Percentiles rank a stretch among this genome's conserved stretches.
Evolutionary conservation across 2,113 vertebrate genomes (phyloP).

Genomic region (Rhea pennata): DNA sequence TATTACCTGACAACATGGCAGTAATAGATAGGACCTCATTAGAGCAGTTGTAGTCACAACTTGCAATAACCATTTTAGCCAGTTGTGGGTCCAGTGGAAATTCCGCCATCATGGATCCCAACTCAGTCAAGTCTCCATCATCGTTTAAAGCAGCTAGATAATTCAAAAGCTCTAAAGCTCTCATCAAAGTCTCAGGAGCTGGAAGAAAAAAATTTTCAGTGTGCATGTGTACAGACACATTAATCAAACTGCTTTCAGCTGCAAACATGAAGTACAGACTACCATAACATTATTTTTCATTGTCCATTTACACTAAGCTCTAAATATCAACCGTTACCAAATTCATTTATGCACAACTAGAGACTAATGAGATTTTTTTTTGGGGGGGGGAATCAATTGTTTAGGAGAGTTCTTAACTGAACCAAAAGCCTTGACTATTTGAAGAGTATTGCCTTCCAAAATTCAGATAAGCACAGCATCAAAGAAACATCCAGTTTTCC

Average conservation of each 20-base stretch:
- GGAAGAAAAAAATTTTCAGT: not conserved
- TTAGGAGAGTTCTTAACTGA: not conserved
- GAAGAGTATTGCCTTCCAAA: not conserved
- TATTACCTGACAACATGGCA: constrained; percentile 99
- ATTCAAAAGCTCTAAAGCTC: constrained; percentile 95
- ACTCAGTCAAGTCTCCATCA: constrained; percentile 94
- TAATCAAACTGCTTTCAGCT: constrained; percentile 49
- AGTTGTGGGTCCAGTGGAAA: constrained; percentile 96
- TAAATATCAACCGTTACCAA: constrained; percentile 7
- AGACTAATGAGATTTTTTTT: constrained; percentile 51
- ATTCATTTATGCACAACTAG: constrained; percentile 1
- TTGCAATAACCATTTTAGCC: constrained; percentile 99
- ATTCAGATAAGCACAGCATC: not conserved
- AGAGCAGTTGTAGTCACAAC: constrained; percentile 99
- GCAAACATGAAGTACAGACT: constrained; percentile 58
- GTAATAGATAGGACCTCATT: constrained; percentile 99
- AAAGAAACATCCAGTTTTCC: not conserved
- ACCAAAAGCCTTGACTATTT: not conserved
- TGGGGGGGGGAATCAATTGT: not conserved
- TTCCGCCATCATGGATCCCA: constrained; percentile 99
- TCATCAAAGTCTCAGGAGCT: constrained; percentile 98
- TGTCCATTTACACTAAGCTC: constrained; percentile 27
- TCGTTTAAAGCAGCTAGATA: constrained; percentile 96
- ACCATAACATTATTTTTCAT: constrained; percentile 70
- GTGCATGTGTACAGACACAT: not conserved